A percentile compares a stretch with the other conserved stretches of the same genome.
Conservation (phyloP, 2,113 vertebrate genomes). For the Brachionichthys hirsutus region DNA sequence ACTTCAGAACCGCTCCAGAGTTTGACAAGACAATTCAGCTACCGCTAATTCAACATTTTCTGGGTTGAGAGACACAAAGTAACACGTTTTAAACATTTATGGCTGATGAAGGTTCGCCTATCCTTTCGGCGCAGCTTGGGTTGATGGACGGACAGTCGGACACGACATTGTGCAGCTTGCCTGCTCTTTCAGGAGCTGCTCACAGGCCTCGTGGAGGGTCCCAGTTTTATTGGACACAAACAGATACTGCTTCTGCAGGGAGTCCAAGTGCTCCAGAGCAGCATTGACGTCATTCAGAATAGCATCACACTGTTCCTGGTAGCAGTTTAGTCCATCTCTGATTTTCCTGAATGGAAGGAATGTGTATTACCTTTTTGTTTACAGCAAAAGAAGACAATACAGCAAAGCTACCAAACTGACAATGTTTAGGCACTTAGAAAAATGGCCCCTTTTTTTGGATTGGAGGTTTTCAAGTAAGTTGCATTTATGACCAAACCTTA, state of each 20-base stretch:
- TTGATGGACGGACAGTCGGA: not conserved
- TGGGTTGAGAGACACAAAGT: not conserved
- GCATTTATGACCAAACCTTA: not conserved
- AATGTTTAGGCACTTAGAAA: not conserved
- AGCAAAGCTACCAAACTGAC: not conserved
- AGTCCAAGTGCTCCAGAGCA: constrained; percentile 90
- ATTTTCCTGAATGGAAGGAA: constrained; percentile 84
- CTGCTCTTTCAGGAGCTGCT: constrained; percentile 96
- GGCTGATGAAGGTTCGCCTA: not conserved
- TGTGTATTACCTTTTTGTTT: constrained; percentile 17
- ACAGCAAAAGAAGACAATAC: not conserved
- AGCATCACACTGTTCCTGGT: constrained; percentile 94
- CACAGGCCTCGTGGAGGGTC: constrained; percentile 92
- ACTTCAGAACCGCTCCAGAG: not conserved
- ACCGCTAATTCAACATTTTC: no score
- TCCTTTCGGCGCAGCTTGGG: no score
- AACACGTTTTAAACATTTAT: not conserved
- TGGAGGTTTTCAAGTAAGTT: not conserved
- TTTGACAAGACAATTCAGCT: no score
- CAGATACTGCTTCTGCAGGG: constrained; percentile 94
- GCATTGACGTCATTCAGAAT: constrained; percentile 89
- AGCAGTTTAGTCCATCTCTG: constrained; percentile 89
- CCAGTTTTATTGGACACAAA: constrained; percentile 98
- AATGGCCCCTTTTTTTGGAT: no score
- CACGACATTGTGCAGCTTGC: constrained; percentile 63